Conservation (phyloP, 2,797 vertebrate genomes). For the Danio tinwini region DNA sequence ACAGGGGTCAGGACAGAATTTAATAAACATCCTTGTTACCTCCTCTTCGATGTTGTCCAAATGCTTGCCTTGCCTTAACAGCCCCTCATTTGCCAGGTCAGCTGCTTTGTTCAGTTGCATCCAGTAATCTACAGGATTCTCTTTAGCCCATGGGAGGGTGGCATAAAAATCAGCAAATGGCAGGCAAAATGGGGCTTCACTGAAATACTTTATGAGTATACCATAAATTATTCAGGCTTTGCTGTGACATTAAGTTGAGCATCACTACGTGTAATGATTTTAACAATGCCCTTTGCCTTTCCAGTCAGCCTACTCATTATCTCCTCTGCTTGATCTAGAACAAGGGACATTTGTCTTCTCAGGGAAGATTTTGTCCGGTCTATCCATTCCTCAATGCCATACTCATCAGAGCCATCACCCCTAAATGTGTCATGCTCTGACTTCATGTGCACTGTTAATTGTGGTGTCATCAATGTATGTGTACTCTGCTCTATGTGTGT, state of each 20-base stretch:
- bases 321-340: conserved; percentile 52
- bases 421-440: conserved; percentile 33
- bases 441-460: conserved; percentile 44
- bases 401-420: conserved; percentile 27
- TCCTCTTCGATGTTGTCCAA: conserved; percentile 14
- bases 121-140: conserved; percentile 14
- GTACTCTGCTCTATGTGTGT: background rate
- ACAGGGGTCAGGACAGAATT: conserved; percentile 15
- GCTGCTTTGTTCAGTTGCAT: background rate
- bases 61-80: background rate
- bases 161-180: background rate
- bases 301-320: conserved; percentile 43
- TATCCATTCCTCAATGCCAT: conserved; percentile 48
- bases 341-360: conserved; percentile 31
- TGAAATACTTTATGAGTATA: conserved; percentile 27
- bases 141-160: background rate
- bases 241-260: conserved; percentile 20
- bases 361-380: conserved; percentile 51
- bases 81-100: conserved; percentile 22
- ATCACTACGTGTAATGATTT: conserved; percentile 39
- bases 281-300: conserved; percentile 50
- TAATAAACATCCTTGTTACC: conserved; percentile 6
- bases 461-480: conserved; percentile 12
- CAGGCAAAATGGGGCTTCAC: background rate
- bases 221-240: conserved; percentile 11